Conservation (phyloP, 2,113 vertebrate genomes). For the Salvelinus alpinus region DNA sequence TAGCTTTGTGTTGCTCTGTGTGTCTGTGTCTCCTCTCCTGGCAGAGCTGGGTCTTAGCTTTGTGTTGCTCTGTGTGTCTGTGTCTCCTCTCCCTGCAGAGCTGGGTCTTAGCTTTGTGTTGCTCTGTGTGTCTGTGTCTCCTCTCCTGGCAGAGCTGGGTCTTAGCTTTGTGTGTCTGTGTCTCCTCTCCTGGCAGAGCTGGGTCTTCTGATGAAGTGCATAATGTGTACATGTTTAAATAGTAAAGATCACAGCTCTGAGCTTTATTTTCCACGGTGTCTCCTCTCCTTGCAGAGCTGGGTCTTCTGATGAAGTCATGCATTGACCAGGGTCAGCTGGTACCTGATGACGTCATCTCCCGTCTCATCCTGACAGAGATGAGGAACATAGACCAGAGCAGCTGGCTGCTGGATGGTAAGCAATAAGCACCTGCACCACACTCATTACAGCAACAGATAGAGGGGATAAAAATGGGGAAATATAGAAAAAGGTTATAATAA, state of each 20-base stretch:
- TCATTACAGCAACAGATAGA: neutral
- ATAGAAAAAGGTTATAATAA: too few relatives aligned
- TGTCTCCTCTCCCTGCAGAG: too few relatives aligned
- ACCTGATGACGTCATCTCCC: slow-evolving; percentile 92
- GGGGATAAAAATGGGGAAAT: too few relatives aligned
- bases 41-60: slow-evolving; percentile 73
- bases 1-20: too few relatives aligned
- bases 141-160: slow-evolving; percentile 67
- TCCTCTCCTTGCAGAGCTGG: slow-evolving; percentile 62
- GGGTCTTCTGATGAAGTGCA: slow-evolving; percentile 85
- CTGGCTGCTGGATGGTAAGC: slow-evolving; percentile 93
- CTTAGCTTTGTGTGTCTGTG: slow-evolving; percentile 38
- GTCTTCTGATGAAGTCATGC: slow-evolving; percentile 90
- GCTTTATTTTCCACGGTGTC: neutral
- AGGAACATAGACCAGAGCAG: slow-evolving; percentile 67
- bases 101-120: too few relatives aligned
- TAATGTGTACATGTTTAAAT: too few relatives aligned
- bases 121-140: too few relatives aligned
- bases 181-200: slow-evolving; percentile 47
- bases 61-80: too few relatives aligned
- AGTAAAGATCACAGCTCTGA: too few relatives aligned
- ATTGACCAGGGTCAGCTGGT: slow-evolving; percentile 92
- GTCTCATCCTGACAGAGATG: slow-evolving; percentile 85
- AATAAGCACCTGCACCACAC: neutral
- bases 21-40: too few relatives aligned